Evolutionary conservation across 1,140 invertebrate genomes (phyloP), one percentile per base, ranked within the genome.

Genomic region (Euwallacea fornicatus): DNA sequence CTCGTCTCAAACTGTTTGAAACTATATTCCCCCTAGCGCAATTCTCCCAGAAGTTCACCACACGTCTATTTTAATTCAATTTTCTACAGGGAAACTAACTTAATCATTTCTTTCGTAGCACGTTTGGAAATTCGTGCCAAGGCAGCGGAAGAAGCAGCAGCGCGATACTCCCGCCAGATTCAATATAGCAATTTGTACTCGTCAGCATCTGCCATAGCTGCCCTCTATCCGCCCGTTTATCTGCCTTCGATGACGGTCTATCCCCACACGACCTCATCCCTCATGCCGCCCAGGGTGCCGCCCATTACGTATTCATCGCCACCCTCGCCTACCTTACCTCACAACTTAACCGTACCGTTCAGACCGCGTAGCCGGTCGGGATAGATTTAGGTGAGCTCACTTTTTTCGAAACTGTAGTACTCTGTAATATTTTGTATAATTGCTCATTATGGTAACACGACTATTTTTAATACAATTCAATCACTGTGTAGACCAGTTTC

Each of bases 61-160:
- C 21, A 6, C 2, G 2, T 50, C 9, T 50, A 50, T 50, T 50
- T 1, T 2, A 11, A 50, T 6, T 56, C 2, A 56, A 56, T 56
- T 56, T 15, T 56, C 8, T 10, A 9, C 54, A 21, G 2, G 16
- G 11, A 4, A 56, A 56, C 8, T 56, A 16, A 56, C 16, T 7
- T 13, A 56, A 56, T 13, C 16, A 56, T 56, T 56, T 43, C 15
- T 33, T 65, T 41, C 16, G 9, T 15, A 78, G 76, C 76, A 47
- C 75, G 74, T 61, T 54, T 74, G 70, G 76, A 76, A 67, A 61
- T 76, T 42, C 74, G 73, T 42, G 69, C 75, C 59, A 71, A 74
- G 55, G 75, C 75, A 53, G 76, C 76, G 2, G 75, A 75, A 13
- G 74, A 76, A 73, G 54, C 54, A 16, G 54, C 54, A 21, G 73